A percentile compares a stretch with the other conserved stretches of the same genome.
Conservation (phyloP, 2,113 vertebrate genomes). For the Triplophysa tibetana region DNA sequence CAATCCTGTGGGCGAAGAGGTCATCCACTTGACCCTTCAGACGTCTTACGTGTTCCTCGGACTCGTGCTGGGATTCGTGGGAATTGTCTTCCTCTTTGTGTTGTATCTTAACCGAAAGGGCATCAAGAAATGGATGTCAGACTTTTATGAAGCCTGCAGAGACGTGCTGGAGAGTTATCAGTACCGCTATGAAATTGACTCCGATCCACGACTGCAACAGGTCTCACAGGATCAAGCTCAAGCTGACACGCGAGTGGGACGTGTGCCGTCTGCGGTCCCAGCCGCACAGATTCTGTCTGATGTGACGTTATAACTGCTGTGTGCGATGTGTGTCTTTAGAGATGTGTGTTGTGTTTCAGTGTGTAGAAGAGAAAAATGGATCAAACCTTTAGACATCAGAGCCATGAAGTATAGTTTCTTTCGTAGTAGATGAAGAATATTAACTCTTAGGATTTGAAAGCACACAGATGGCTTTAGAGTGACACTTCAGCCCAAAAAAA, state of each 20-base stretch:
- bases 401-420: no score
- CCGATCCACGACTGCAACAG: slow-evolving; percentile 68
- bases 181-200: slow-evolving; percentile 78
- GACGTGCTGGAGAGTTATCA: slow-evolving; percentile 76
- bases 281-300: slow-evolving; percentile 58
- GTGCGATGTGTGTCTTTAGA: not conserved
- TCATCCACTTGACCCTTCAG: slow-evolving; percentile 65
- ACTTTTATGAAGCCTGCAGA: slow-evolving; percentile 70
- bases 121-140: slow-evolving; percentile 75
- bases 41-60: slow-evolving; percentile 78
- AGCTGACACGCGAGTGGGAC: slow-evolving; percentile 38
- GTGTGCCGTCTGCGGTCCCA: slow-evolving; percentile 59
- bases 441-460: no score
- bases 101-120: slow-evolving; percentile 78
- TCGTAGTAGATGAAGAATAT: no score
- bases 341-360: no score
- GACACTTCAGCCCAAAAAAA: no score
- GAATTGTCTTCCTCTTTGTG: slow-evolving; percentile 78
- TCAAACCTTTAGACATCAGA: no score
- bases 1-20: slow-evolving; percentile 53
- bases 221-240: slow-evolving; percentile 49
- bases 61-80: slow-evolving; percentile 76
- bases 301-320: slow-evolving; percentile 26
- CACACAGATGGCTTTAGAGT: no score
- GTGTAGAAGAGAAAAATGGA: no score